Conservation (phyloP, 2,797 vertebrate species). For the Tangara arthus region DNA sequence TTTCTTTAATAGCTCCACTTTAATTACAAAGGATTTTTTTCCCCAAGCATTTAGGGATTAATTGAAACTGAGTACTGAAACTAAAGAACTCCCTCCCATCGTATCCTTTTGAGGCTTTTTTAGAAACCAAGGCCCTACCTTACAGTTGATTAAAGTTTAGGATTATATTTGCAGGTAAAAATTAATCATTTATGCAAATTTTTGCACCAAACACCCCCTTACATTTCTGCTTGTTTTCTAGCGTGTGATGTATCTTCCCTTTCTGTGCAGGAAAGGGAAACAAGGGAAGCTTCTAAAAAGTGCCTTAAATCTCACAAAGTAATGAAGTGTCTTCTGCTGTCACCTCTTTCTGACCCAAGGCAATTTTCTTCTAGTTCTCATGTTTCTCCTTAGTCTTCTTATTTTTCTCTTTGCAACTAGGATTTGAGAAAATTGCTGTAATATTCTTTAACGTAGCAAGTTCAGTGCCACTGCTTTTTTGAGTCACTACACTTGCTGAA, state of each 20-base stretch:
- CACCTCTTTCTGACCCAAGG: background rate
- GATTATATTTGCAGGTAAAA: background rate
- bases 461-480: background rate
- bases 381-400: background rate
- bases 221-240: background rate
- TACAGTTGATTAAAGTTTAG: background rate
- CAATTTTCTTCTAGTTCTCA: background rate
- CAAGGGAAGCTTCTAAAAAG: background rate
- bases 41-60: background rate
- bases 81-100: background rate
- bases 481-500: background rate
- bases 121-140: background rate
- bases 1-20: background rate
- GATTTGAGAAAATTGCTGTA: background rate
- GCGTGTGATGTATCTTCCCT: background rate
- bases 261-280: background rate
- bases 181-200: background rate
- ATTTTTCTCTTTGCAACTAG: background rate
- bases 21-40: background rate
- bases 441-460: background rate
- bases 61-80: background rate
- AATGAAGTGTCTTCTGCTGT: background rate
- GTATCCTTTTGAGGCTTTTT: background rate
- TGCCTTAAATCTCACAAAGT: background rate
- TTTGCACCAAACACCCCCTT: background rate